Evolutionary conservation across 1,140 invertebrate species (phyloP), one percentile per base, ranked within the genome.

Genomic region (Zeugodacus cucurbitae): DNA sequence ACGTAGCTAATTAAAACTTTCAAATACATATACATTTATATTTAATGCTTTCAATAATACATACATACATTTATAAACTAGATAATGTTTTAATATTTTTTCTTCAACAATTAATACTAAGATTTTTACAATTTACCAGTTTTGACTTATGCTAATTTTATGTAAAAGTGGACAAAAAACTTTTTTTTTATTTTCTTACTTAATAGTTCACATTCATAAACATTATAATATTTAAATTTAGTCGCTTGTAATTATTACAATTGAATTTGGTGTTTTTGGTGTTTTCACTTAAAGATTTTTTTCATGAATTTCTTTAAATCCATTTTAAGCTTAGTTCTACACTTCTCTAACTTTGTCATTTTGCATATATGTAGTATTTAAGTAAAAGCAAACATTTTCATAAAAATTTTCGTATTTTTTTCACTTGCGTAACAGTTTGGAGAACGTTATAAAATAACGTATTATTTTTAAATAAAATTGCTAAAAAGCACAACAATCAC

Each of bases 91-190:
- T 48, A 14, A 41, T 44, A 8, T 26, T 48, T 26, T 82, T 82
- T 82, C n/a, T 82, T 82, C n/a, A 82, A 82, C 74, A 82, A 82
- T 82, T 82, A 48, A 48, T 82, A 22, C 74, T 82, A 82, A 26
- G 37, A 48, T 22, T 44, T 74, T 74, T 74, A 41, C 11, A 74
- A n/a, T 48, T 82, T 26, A 26, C 10, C 7, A 14, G 26, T 82
- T 48, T 82, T 37, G 20, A 74, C 20, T 82, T 82, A 59, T 59
- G 58, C 58, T n/a, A 22, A 48, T 44, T 54, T 20, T 82, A 82
- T 82, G 74, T 82, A 82, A 82, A 82, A 48, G 37, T 82, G 74
- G 74, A 82, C 74, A 82, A 82, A 82, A 22, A 48, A 7, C 29
- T 82, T 48, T 41, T 14, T 26, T 78, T 20, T 78, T n/a, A 48